phyloP scores from a whole-genome alignment of 92 coral and sea anemone genomes.

The Galaxea fascicularis region DNA sequence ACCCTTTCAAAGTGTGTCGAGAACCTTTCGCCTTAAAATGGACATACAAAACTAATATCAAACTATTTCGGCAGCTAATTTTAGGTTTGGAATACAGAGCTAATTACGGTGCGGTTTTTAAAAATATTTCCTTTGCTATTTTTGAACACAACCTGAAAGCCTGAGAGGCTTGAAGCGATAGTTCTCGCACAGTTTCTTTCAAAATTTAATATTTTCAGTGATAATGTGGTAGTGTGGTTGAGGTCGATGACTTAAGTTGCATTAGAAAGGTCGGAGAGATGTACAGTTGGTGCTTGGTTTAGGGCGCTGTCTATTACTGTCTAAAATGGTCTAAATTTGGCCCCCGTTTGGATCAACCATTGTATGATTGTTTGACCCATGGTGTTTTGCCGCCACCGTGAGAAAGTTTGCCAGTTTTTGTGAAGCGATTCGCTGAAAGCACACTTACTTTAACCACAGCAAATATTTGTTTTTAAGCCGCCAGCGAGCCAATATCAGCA shows the following conservation, averaged over 20 bases:
- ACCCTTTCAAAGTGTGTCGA: constrained; percentile 27
- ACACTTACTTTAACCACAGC: constrained; percentile 37
- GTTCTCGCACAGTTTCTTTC: not conserved
- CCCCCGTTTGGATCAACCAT: constrained; percentile 2
- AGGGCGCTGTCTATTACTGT: not conserved
- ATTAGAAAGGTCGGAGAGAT: not conserved
- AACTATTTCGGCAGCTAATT: constrained; percentile 26
- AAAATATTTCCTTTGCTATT: constrained; percentile 43
- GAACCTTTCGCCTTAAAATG: constrained; percentile 24
- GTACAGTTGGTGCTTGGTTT: not conserved
- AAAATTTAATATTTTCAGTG: not conserved
- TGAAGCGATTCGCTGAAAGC: constrained; percentile 31
- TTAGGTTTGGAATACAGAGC: constrained; percentile 26
- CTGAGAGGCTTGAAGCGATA: not conserved
- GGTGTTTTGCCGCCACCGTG: constrained; percentile 42
- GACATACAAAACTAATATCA: constrained; percentile 32
- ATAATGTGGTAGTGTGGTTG: not conserved
- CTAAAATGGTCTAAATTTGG: constrained; percentile 11
- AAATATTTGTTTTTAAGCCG: constrained; percentile 49
- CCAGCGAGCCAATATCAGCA: constrained; percentile 41
- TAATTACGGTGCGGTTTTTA: constrained; percentile 25
- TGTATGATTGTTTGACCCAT: not conserved
- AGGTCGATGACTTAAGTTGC: not conserved
- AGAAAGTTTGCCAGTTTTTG: constrained; percentile 31
- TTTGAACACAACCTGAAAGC: constrained; percentile 18